phyloP scores from a whole-genome alignment of 2,888 invertebrate genomes.

The Oxyteleia sp. region DNA sequence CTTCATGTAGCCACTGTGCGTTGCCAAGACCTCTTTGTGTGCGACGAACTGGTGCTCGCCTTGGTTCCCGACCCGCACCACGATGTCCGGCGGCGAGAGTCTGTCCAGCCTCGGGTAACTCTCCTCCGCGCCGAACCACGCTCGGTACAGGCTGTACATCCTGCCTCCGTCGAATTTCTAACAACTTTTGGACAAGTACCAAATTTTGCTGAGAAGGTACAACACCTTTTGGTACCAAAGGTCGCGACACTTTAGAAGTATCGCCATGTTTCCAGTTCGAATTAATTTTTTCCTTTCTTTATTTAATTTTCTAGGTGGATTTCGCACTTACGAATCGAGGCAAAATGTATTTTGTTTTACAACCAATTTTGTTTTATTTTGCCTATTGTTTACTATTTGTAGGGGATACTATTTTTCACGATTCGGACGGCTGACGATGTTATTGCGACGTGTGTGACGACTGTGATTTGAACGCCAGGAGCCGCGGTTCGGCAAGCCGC shows the following conservation, averaged over 20 bases:
- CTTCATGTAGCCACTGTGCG: slow-evolving; percentile 92
- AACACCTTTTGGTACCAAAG: neutral
- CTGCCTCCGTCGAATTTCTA: neutral
- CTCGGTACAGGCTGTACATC: slow-evolving; percentile 88
- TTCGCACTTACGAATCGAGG: too few species aligned
- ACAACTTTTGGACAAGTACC: neutral
- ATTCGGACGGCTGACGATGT: too few species aligned
- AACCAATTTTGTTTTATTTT: neutral
- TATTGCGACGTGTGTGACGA: slow-evolving; percentile 76
- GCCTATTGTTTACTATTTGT: too few species aligned
- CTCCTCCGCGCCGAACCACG: slow-evolving; percentile 85
- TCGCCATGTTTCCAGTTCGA: too few species aligned
- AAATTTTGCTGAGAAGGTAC: neutral
- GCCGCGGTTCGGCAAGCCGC: slow-evolving; percentile 70
- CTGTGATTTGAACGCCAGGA: slow-evolving; percentile 87
- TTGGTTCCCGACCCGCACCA: slow-evolving; percentile 90
- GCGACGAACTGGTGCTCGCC: slow-evolving; percentile 91
- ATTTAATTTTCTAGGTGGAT: too few species aligned
- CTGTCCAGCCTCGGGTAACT: slow-evolving; percentile 83
- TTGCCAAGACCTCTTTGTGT: slow-evolving; percentile 90
- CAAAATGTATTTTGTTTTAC: neutral
- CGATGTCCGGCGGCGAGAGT: slow-evolving; percentile 89
- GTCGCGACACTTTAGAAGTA: neutral
- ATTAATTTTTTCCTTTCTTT: too few species aligned
- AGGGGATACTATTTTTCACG: too few species aligned